These are phyloP conservation scores for Zaprionus ornatus DNA, from an alignment of 1,140 invertebrate genomes.

Conservation along the genomic window DNA sequence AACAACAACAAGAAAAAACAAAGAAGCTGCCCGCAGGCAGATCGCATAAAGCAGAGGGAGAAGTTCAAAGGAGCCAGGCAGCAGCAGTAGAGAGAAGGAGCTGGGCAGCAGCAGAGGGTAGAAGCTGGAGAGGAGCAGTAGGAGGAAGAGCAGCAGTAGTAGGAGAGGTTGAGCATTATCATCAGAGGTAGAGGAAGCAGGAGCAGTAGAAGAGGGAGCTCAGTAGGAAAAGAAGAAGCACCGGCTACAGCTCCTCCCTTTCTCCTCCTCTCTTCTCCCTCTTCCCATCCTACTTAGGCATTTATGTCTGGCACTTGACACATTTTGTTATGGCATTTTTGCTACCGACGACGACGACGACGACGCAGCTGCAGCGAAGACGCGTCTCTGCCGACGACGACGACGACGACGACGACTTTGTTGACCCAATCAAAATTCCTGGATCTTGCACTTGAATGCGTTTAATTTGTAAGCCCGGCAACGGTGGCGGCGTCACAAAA, in stretches of 20 bases:
- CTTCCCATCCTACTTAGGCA: slow-evolving; percentile 66
- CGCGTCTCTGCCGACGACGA: slow-evolving; percentile 16
- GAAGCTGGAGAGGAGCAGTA: background rate
- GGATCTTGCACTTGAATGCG: slow-evolving; percentile 78
- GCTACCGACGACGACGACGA: slow-evolving; percentile 54
- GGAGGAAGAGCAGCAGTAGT: background rate
- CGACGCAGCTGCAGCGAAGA: slow-evolving; percentile 17
- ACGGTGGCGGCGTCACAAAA: slow-evolving; percentile 4
- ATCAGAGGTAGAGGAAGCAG: background rate
- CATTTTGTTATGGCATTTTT: slow-evolving; percentile 82
- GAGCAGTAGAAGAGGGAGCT: background rate
- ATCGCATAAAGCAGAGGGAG: slow-evolving; percentile 16
- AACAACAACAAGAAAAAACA: slow-evolving; percentile 34
- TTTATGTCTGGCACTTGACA: slow-evolving; percentile 83
- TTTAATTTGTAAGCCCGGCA: slow-evolving; percentile 75
- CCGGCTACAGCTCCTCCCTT: slow-evolving; percentile 2
- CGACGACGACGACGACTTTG: slow-evolving; percentile 60
- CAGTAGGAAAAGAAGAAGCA: background rate
- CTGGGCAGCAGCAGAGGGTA: background rate
- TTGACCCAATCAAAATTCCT: slow-evolving; percentile 82
- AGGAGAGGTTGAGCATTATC: background rate
- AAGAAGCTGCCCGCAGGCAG: slow-evolving; percentile 49
- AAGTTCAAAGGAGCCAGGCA: slow-evolving; percentile 10
- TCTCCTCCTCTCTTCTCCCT: background rate
- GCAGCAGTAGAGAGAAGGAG: background rate